These are phyloP conservation scores for Tipula helvola DNA, from an alignment of 2,888 invertebrate genomes.

Conservation along the genomic window DNA sequence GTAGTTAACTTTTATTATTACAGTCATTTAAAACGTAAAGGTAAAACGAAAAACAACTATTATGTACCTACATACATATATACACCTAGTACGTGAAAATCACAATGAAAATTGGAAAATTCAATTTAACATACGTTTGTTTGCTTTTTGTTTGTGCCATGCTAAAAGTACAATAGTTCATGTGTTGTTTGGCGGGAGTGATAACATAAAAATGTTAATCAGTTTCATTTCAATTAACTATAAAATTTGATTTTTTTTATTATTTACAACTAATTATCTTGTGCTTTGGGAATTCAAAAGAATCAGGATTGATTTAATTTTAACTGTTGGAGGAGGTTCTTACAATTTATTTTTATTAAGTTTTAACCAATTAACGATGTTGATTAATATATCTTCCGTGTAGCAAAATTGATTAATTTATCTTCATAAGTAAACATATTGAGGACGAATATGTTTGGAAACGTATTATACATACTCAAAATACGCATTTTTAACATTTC, in stretches of 20 bases:
- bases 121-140: neutral
- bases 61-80: too few relatives aligned
- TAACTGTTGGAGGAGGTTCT: neutral
- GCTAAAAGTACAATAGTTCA: too few relatives aligned
- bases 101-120: neutral
- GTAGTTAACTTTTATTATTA: neutral
- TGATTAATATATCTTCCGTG: neutral
- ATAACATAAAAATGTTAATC: neutral
- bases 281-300: neutral
- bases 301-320: neutral
- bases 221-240: neutral
- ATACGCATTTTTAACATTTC: too few relatives aligned
- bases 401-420: neutral
- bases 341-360: too few relatives aligned
- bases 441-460: too few relatives aligned
- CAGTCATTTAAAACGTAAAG: neutral
- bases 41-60: neutral
- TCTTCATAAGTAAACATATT: too few relatives aligned
- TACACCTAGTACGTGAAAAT: neutral
- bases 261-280: neutral
- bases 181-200: neutral
- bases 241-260: too few relatives aligned
- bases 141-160: neutral
- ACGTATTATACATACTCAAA: too few relatives aligned
- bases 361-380: too few relatives aligned